phyloP scores from a whole-genome alignment of 53 echinoderm and acorn worm genomes.

The Antedon mediterranea region DNA sequence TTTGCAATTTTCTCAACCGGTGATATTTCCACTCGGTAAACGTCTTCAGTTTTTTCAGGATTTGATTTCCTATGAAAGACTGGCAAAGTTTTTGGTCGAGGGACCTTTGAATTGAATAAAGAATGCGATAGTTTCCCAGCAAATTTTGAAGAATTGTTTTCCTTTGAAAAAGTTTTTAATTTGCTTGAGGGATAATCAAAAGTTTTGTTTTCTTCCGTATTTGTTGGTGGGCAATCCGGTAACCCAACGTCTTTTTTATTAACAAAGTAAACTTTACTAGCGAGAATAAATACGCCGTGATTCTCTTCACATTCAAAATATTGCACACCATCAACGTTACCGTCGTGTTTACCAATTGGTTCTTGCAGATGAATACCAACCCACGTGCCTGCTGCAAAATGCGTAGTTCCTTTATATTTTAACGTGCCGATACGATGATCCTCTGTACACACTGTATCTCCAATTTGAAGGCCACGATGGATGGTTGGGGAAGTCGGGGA shows the following conservation, averaged over 20 bases:
- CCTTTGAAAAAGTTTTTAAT: constrained; percentile 23
- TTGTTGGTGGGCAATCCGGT: not conserved
- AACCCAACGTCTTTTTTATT: constrained; percentile 33
- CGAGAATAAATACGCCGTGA: constrained; percentile 76
- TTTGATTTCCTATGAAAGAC: constrained; percentile 28
- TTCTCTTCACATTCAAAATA: constrained; percentile 74
- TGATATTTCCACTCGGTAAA: not conserved
- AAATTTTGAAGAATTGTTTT: constrained; percentile 22
- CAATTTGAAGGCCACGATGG: constrained; percentile 51
- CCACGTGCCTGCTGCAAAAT: constrained; percentile 80
- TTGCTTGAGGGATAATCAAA: constrained; percentile 18
- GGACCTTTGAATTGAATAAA: constrained; percentile 34
- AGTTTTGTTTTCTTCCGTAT: constrained; percentile 11
- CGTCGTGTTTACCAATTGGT: constrained; percentile 77
- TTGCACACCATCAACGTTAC: constrained; percentile 87
- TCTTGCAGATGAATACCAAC: constrained; percentile 77
- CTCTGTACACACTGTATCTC: constrained; percentile 65
- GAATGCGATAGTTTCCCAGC: constrained; percentile 22
- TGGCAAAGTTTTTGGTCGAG: constrained; percentile 78
- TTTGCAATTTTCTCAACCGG: not conserved
- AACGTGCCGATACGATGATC: constrained; percentile 65
- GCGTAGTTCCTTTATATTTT: constrained; percentile 88
- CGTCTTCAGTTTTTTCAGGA: not conserved
- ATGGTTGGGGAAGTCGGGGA: constrained; percentile 22
- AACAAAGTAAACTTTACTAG: constrained; percentile 62